Evolutionary conservation across 1,140 invertebrate genomes (phyloP).

Genomic region (Pachyrhynchus sulphureomaculatus): DNA sequence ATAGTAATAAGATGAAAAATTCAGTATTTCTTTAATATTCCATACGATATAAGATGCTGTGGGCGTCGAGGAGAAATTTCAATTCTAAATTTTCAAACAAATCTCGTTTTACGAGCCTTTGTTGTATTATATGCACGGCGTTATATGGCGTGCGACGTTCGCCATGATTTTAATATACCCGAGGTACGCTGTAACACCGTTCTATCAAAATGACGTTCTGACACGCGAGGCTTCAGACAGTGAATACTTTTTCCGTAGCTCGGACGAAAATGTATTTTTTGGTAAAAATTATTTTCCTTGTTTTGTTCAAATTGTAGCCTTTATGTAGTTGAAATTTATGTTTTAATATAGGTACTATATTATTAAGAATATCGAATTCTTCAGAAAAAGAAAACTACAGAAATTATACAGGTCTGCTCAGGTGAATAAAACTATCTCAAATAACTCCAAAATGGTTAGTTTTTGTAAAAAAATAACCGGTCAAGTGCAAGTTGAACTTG

Average conservation of each 20-base stretch:
- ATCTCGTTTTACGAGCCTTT: constrained; percentile 20
- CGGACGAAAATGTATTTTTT: no score
- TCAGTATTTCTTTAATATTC: constrained; percentile 2
- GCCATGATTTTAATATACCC: constrained; percentile 25
- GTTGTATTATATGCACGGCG: constrained; percentile 10
- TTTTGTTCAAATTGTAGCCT: no score
- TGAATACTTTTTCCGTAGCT: constrained; percentile 8
- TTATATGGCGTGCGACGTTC: constrained; percentile 23
- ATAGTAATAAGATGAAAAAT: constrained; percentile 2
- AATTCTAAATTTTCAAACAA: constrained; percentile 19
- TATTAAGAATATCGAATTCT: no score
- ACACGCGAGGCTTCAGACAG: constrained; percentile 11
- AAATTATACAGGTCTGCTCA: no score
- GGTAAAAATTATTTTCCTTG: no score
- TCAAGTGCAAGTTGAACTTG: no score
- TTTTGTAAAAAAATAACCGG: no score
- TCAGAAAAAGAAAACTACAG: no score
- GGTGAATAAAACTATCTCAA: no score
- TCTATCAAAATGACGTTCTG: constrained; percentile 23
- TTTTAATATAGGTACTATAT: no score
- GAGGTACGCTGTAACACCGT: constrained; percentile 15
- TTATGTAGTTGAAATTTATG: no score
- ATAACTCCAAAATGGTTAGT: no score
- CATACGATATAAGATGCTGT: constrained; percentile 12
- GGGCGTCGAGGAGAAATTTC: constrained; percentile 7